These are phyloP conservation scores for Marisa cornuarietis DNA, from an alignment of 1,140 invertebrate genomes.

Conservation along the genomic window DNA sequence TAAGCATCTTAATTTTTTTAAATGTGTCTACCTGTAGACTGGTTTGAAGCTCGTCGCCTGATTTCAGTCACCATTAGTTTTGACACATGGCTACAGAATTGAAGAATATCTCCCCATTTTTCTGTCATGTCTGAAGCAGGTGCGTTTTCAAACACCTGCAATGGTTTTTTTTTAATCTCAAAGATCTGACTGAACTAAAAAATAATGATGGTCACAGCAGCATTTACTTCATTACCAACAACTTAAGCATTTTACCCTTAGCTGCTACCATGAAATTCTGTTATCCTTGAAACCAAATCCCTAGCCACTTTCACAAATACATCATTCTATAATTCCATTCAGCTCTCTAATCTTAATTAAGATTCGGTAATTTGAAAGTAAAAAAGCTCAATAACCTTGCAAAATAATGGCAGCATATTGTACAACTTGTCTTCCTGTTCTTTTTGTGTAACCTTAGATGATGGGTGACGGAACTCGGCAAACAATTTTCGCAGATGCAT, in stretches of 20 bases:
- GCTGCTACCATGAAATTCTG: too few species aligned
- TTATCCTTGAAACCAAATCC: too few species aligned
- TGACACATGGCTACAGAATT: conserved; percentile 93
- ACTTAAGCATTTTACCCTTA: too few species aligned
- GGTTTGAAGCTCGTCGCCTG: conserved; percentile 89
- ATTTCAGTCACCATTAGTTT: conserved; percentile 96
- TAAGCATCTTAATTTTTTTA: too few species aligned
- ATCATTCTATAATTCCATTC: too few species aligned
- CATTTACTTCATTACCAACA: too few species aligned
- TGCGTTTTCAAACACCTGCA: conserved; percentile 88
- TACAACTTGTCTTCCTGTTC: conserved; percentile 95
- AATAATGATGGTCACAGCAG: too few species aligned
- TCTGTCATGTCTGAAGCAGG: conserved; percentile 92
- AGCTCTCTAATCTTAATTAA: too few species aligned
- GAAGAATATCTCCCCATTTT: conserved; percentile 91
- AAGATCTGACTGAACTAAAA: neutral
- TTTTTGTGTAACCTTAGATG: conserved; percentile 67
- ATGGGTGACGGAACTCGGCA: conserved; percentile 89
- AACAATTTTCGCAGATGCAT: conserved; percentile 97
- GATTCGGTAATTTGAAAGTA: too few species aligned
- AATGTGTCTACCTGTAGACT: conserved; percentile 76
- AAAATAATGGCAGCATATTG: conserved; percentile 97
- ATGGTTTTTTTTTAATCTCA: neutral
- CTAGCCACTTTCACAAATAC: too few species aligned
- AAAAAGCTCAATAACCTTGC: conserved; percentile 78